Conservation (phyloP, 2,797 vertebrate genomes). For the Liparis tanakae region DNA sequence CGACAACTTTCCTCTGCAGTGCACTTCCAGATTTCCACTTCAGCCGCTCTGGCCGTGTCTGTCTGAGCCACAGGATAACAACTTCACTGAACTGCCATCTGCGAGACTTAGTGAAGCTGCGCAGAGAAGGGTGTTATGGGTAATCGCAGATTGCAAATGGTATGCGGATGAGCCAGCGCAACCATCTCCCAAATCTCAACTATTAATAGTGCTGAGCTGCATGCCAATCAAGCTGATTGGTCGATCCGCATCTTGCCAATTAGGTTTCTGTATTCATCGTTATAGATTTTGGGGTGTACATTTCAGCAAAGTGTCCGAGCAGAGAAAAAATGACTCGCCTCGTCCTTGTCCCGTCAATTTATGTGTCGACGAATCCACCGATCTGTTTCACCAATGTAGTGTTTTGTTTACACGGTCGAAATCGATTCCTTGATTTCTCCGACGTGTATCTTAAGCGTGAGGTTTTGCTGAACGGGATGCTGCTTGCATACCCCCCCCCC, state of each 20-base stretch:
- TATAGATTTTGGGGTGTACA: neutral
- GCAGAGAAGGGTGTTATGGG: neutral
- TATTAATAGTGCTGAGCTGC: neutral
- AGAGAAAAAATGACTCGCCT: neutral
- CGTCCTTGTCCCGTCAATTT: neutral
- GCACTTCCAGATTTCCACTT: conserved; percentile 8
- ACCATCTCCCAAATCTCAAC: neutral
- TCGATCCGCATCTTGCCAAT: neutral
- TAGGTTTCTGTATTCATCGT: neutral
- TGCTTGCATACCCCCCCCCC: too few species aligned
- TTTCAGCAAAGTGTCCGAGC: neutral
- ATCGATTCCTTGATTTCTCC: neutral
- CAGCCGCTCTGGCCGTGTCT: neutral
- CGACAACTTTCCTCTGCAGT: conserved; percentile 39
- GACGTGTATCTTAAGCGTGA: neutral
- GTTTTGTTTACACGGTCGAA: neutral
- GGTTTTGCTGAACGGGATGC: neutral
- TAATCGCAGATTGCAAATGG: neutral
- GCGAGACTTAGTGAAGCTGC: neutral
- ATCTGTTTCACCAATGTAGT: neutral
- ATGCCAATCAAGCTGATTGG: neutral
- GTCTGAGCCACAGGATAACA: neutral
- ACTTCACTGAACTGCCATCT: neutral
- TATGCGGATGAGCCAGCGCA: neutral
- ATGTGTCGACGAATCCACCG: neutral